phyloP scores from a whole-genome alignment of 2,797 vertebrate genomes.

The Cyclopterus lumpus region DNA sequence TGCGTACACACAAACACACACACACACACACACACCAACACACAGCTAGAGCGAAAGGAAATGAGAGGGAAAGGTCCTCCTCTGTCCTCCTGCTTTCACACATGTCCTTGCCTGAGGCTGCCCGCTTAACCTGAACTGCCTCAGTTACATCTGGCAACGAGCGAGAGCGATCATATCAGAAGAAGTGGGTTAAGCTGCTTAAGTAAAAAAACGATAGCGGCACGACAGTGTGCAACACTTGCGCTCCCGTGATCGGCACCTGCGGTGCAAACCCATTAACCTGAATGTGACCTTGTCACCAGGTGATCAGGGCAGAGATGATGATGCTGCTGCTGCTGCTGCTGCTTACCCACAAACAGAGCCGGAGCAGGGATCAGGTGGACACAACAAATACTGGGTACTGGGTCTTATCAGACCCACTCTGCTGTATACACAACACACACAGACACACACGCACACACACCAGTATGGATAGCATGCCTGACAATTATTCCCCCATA shows the following conservation, averaged over 20 bases:
- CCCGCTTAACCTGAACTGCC: conserved; percentile 72
- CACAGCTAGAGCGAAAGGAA: too few relatives aligned
- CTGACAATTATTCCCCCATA: background rate
- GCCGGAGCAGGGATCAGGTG: conserved; percentile 41
- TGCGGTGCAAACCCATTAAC: conserved; percentile 43
- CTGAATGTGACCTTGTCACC: conserved; percentile 47
- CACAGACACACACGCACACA: conserved; percentile 27
- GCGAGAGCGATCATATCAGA: conserved; percentile 57
- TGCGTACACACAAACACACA: background rate
- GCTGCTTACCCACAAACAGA: conserved; percentile 74
- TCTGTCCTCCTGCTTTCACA: conserved; percentile 61
- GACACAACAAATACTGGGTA: conserved; percentile 69
- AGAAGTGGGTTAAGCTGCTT: conserved; percentile 52
- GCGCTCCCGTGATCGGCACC: conserved; percentile 16
- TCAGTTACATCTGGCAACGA: conserved; percentile 67
- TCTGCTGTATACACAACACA: conserved; percentile 70
- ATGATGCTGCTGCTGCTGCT: conserved; percentile 8
- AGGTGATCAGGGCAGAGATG: conserved; percentile 30
- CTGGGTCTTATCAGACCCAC: conserved; percentile 30
- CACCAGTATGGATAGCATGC: background rate
- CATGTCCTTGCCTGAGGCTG: conserved; percentile 65
- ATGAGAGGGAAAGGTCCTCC: conserved; percentile 40
- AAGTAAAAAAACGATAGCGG: conserved; percentile 45
- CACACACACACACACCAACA: conserved; percentile 18
- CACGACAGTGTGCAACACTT: conserved; percentile 49